Conservation (phyloP, 2,888 invertebrate genomes). For the Kryphioiulus occultus region DNA sequence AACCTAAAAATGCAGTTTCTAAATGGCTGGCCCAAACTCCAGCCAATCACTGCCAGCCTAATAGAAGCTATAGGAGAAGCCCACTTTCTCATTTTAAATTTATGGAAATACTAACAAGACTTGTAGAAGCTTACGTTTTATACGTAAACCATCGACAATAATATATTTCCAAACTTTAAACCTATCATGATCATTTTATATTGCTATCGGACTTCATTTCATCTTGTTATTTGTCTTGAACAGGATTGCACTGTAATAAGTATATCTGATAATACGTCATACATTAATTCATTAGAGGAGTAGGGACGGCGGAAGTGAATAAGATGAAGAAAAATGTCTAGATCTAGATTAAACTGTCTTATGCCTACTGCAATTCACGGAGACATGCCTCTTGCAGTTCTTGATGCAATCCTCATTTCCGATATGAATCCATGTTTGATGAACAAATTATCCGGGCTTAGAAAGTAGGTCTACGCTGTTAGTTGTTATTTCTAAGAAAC, state of each 20-base stretch:
- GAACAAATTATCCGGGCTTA: neutral
- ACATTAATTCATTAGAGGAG: constrained; percentile 19
- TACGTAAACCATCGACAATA: too few relatives aligned
- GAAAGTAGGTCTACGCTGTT: neutral
- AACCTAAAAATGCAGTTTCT: too few relatives aligned
- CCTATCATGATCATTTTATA: neutral
- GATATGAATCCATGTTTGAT: neutral
- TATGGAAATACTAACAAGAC: too few relatives aligned
- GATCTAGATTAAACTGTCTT: constrained; percentile 14
- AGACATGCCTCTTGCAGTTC: neutral
- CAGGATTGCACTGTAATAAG: neutral
- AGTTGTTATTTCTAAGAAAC: neutral
- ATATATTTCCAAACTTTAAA: neutral
- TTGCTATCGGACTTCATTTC: neutral
- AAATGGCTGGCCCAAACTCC: too few relatives aligned
- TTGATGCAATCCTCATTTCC: constrained; percentile 13
- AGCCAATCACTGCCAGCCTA: too few relatives aligned
- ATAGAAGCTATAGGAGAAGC: too few relatives aligned
- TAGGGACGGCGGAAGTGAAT: constrained; percentile 7
- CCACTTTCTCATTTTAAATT: too few relatives aligned
- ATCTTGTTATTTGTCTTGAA: neutral
- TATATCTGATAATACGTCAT: constrained; percentile 8
- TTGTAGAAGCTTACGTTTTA: too few relatives aligned
- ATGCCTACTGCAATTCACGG: neutral
- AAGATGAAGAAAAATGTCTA: constrained; percentile 24